Conservation (phyloP, 2,797 vertebrate genomes). For the Micromesistius poutassou region DNA sequence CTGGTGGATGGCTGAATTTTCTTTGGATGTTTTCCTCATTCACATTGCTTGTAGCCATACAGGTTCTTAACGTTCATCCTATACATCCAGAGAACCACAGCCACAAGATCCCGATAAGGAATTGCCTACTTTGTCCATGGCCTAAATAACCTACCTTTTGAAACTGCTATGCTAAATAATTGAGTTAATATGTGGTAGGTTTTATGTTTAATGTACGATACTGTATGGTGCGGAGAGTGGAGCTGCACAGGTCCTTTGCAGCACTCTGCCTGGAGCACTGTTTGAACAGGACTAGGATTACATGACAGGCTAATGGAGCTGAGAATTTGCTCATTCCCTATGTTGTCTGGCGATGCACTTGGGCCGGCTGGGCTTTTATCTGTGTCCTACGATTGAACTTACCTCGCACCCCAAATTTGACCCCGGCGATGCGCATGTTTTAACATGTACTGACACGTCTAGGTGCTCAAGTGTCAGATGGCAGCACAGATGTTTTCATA, state of each 20-base stretch:
- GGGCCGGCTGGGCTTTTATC: not conserved
- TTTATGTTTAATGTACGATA: conserved; percentile 5
- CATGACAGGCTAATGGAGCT: not conserved
- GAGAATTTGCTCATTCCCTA: not conserved
- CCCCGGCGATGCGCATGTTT: not conserved
- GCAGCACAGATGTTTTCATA: not conserved
- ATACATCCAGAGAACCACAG: not conserved
- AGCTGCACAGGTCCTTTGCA: not conserved
- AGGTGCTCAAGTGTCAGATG: not conserved
- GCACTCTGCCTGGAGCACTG: not conserved
- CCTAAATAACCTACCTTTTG: not conserved
- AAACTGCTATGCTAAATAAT: not conserved
- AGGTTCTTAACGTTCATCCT: not conserved
- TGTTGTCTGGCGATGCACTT: not conserved
- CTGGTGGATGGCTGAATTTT: not conserved
- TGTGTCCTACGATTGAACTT: not conserved
- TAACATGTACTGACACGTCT: not conserved
- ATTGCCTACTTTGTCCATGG: not conserved
- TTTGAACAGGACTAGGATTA: conserved; percentile 1
- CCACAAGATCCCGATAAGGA: not conserved
- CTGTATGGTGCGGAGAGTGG: not conserved
- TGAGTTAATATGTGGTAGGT: not conserved
- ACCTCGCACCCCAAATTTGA: not conserved
- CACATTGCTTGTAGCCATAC: not conserved
- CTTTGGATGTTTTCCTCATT: not conserved